Percentiles rank a stretch among this genome's conserved stretches.
Evolutionary conservation across 2,797 vertebrate genomes (phyloP).

Genomic region (Huso huso): DNA sequence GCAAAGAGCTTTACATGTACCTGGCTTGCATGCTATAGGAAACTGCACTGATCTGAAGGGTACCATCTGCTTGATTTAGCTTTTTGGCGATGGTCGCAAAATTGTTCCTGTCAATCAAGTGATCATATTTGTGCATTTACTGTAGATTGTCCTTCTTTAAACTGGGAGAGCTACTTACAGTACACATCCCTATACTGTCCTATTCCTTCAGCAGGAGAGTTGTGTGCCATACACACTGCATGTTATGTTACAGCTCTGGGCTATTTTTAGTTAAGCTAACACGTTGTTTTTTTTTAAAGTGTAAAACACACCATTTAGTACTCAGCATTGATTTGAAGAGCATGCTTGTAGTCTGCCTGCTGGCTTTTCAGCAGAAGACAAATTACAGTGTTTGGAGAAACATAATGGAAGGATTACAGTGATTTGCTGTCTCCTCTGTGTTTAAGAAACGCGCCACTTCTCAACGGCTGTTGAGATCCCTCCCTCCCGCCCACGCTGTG

Average conservation of each 20-base stretch:
- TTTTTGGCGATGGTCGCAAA: too few species aligned
- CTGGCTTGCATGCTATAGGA: too few species aligned
- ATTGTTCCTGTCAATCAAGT: too few species aligned
- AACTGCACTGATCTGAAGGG: too few species aligned
- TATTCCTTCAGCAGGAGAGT: background rate
- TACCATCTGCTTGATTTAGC: too few species aligned
- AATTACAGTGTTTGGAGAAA: conserved; percentile 20
- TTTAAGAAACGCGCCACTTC: background rate
- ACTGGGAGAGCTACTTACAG: background rate
- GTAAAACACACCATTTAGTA: background rate
- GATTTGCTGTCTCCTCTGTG: conserved; percentile 14
- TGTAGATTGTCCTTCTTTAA: too few species aligned
- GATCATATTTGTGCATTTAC: too few species aligned
- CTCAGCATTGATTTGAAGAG: conserved; percentile 9
- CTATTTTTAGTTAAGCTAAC: background rate
- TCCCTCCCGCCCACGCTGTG: background rate
- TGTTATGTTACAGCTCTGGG: background rate
- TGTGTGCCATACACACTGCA: background rate
- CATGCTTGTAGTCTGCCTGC: conserved; percentile 18
- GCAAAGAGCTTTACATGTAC: too few species aligned
- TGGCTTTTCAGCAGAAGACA: conserved; percentile 16
- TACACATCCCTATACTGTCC: background rate
- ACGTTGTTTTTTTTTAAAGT: background rate
- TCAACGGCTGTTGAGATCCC: conserved; percentile 3
- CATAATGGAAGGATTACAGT: conserved; percentile 19